These are phyloP conservation scores for Drosophila rhopaloa DNA, from an alignment of 1,140 invertebrate species.

Conservation along the genomic window DNA sequence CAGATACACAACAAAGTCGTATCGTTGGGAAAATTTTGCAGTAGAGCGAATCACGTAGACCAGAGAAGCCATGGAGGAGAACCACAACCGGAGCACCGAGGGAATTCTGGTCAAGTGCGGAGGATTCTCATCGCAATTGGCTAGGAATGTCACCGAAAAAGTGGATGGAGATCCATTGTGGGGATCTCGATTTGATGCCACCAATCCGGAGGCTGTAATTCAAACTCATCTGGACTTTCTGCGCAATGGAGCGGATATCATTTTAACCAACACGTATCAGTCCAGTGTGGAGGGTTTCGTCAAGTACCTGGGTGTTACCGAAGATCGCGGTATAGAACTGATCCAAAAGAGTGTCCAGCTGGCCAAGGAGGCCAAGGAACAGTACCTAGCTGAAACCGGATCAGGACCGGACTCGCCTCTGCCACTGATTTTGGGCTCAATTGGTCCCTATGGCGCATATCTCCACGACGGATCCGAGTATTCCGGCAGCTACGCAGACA, in stretches of 20 bases:
- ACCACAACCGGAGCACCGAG: conserved; percentile 8
- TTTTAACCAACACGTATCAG: conserved; percentile 95
- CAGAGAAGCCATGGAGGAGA: conserved; percentile 8
- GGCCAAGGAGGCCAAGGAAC: conserved; percentile 84
- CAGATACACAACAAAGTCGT: conserved; percentile 18
- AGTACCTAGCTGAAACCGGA: conserved; percentile 46
- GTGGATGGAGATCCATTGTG: conserved; percentile 92
- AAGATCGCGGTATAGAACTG: conserved; percentile 88
- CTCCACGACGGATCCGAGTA: conserved; percentile 96
- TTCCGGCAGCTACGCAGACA: conserved; percentile 91
- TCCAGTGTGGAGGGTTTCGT: conserved; percentile 92
- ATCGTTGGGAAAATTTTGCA: background rate
- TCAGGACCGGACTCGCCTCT: conserved; percentile 16
- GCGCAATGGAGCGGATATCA: conserved; percentile 92
- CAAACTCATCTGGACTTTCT: conserved; percentile 92
- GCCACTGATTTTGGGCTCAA: conserved; percentile 91
- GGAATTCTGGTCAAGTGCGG: conserved; percentile 89
- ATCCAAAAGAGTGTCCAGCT: conserved; percentile 90
- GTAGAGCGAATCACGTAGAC: conserved; percentile 20
- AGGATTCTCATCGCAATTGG: conserved; percentile 91
- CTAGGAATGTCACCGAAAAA: conserved; percentile 88
- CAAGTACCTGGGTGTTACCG: conserved; percentile 88
- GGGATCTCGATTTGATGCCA: conserved; percentile 91
- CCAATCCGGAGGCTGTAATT: conserved; percentile 89
- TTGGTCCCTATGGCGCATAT: conserved; percentile 95